These are phyloP conservation scores for Metopolophium dirhodum DNA, from an alignment of 1,140 invertebrate species.

Conservation along the genomic window DNA sequence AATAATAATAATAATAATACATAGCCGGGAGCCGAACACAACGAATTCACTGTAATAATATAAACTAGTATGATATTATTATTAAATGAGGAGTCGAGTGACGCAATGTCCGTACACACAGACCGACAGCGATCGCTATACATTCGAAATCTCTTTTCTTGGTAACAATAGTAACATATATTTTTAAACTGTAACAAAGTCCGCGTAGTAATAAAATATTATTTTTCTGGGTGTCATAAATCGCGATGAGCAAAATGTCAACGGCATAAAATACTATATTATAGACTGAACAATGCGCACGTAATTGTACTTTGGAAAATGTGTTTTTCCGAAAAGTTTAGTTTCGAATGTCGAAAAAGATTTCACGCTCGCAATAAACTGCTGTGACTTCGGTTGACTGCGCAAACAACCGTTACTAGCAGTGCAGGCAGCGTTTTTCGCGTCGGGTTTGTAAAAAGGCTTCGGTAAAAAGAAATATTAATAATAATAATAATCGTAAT, in stretches of 20 bases:
- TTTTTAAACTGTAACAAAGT: not conserved
- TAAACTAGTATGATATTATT: not conserved
- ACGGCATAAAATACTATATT: not conserved
- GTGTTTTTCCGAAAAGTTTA: not conserved
- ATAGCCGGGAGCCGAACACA: not conserved
- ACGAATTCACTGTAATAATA: not conserved
- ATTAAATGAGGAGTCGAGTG: no score
- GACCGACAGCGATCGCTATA: no score
- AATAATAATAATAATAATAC: not conserved
- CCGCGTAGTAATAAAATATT: not conserved
- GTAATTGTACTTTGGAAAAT: not conserved
- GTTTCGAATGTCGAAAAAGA: not conserved
- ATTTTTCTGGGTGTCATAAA: not conserved
- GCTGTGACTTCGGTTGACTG: not conserved
- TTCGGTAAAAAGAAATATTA: not conserved
- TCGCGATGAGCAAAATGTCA: not conserved
- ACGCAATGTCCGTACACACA: no score
- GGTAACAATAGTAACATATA: no score
- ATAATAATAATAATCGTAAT: not conserved
- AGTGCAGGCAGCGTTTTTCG: not conserved
- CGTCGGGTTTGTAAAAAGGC: not conserved
- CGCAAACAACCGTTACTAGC: not conserved
- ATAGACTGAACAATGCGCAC: not conserved
- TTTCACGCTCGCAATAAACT: not conserved
- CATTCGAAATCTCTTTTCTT: no score